phyloP scores from a whole-genome alignment of 2,797 vertebrate species.

The Poecilia picta region DNA sequence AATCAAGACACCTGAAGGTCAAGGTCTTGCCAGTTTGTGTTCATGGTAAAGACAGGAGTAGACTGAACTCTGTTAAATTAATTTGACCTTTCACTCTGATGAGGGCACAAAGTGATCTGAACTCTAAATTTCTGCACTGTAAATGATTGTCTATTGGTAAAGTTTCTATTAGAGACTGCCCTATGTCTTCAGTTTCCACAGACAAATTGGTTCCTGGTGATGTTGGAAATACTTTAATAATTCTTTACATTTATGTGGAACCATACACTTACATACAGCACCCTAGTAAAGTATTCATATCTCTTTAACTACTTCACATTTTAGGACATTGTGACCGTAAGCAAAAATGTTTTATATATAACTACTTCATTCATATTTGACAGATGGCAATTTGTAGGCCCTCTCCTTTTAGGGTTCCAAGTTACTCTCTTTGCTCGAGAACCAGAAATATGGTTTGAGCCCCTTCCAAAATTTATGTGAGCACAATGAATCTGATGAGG shows the following conservation, averaged over 20 bases:
- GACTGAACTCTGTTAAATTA: slow-evolving; percentile 31
- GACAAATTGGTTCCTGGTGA: slow-evolving; percentile 7
- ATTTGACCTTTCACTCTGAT: slow-evolving; percentile 47
- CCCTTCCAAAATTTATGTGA: not conserved
- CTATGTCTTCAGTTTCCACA: not conserved
- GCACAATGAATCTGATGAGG: not conserved
- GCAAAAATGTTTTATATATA: not conserved
- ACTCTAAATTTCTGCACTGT: slow-evolving; percentile 18
- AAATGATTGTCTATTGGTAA: slow-evolving; percentile 17
- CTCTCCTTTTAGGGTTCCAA: no score
- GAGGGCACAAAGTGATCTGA: slow-evolving; percentile 34
- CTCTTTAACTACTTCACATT: not conserved
- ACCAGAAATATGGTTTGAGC: not conserved
- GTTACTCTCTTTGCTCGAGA: not conserved
- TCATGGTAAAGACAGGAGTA: slow-evolving; percentile 24
- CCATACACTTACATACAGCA: not conserved
- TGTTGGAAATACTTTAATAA: not conserved
- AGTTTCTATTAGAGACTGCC: not conserved
- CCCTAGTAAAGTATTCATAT: not conserved
- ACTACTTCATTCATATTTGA: not conserved
- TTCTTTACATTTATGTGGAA: not conserved
- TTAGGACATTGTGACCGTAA: not conserved
- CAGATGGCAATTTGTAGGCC: not conserved
- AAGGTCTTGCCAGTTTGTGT: slow-evolving; percentile 18
- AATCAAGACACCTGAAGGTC: slow-evolving; percentile 36